A percentile compares a stretch with the other conserved stretches of the same genome.
phyloP scores from a whole-genome alignment of 2,888 invertebrate genomes.

The Osedax frankpressi region DNA sequence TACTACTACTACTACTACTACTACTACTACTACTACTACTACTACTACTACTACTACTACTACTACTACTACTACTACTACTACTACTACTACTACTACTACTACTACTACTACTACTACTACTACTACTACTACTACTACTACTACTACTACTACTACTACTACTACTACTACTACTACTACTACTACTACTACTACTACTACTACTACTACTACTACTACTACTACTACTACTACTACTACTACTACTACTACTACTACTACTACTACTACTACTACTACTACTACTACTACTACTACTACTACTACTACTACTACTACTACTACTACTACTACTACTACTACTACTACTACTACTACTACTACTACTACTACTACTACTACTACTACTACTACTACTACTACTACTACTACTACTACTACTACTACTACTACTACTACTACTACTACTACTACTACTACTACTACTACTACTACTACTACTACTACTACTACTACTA shows the following conservation, averaged over 20 bases:
- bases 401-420: no score
- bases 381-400: no score
- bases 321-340: neutral
- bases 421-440: no score
- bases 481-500: neutral
- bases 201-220: neutral
- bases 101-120: neutral
- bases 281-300: neutral
- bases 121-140: neutral
- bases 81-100: neutral
- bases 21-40: neutral
- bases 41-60: neutral
- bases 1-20: neutral
- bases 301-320: neutral
- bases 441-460: neutral
- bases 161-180: neutral
- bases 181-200: neutral
- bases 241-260: neutral
- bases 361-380: no score
- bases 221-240: neutral
- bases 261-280: neutral
- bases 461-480: neutral
- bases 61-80: neutral
- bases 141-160: neutral
- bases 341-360: neutral